Base-by-base conservation (phyloP, 2,888 invertebrate genomes). In the Adelphocoris suturalis region DNA sequence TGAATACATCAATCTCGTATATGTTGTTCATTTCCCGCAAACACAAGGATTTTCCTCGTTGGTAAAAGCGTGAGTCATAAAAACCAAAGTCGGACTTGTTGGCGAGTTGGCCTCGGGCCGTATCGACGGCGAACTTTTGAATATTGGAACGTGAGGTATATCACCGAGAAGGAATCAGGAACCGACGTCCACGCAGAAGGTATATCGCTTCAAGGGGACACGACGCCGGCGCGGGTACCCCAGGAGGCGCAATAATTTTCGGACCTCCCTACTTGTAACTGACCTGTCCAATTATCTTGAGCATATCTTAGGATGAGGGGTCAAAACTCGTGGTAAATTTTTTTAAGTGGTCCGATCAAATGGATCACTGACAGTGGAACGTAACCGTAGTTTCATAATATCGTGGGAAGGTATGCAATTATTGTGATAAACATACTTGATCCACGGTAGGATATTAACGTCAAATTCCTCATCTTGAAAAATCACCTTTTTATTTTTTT, bases 91-190 rank as follows among this genome's bases (percentile, higher is more conserved):
- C 23, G 12, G 68, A 68, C 19, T 23, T 68, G 27, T 68, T 68
- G 68, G 68, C 68, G 37, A 37, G 37, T 37, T 37, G 2, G 37
- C 68, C 68, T 52, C 23, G 23, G 68, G 68, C 68, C 0, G 68
- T 68, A 68, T 23, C 68, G 68, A 68, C 68, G 23, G 68, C 68
- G 11, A 23, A 68, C 68, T 78, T 78, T 78, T 78, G 78, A 78
- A 78, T 47, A 78, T 78, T 78, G 78, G 78, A 78, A 78, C 78
- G 78, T 78, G 78, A 78, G 78, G 78, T 68, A 27, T 68, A 68
- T 68, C 68, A 68, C 68, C 68, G 68, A 68, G 68, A 68, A 68
- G 68, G 68, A 68, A 68, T 68, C 68, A 68, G 27, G 27, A 68
- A 68, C 68, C 12, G 68, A 68, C 37, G 37, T 37, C 37, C 37